Percentiles rank a stretch among this genome's conserved stretches.
phyloP scores from a whole-genome alignment of 2,888 invertebrate species.

The Baronia brevicornis region DNA sequence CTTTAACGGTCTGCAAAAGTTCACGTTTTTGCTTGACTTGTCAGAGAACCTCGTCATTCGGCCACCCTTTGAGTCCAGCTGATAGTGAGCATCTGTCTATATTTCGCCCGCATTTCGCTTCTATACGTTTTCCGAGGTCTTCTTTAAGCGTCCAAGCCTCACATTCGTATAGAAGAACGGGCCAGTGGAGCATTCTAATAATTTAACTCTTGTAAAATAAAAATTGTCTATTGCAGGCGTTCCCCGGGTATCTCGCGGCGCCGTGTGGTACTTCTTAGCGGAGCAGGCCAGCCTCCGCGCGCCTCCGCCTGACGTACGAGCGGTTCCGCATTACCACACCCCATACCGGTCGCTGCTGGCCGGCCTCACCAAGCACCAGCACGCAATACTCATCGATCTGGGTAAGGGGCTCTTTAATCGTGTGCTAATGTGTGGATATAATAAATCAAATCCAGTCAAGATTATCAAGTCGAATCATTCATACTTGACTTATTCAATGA shows the following conservation, averaged over 20 bases:
- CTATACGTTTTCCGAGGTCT: no score
- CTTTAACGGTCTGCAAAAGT: no score
- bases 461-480: no score
- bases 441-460: no score
- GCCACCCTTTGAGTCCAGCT: no score
- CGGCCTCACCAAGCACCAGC: constrained; percentile 95
- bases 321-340: constrained; percentile 84
- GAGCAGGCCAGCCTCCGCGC: constrained; percentile 85
- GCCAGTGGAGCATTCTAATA: not conserved
- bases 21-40: no score
- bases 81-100: not conserved
- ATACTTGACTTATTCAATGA: no score
- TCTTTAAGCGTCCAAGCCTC: no score
- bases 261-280: constrained; percentile 94
- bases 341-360: constrained; percentile 87
- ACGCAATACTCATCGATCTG: constrained; percentile 96
- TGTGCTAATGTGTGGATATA: no score
- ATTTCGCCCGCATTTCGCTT: not conserved
- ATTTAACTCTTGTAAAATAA: not conserved
- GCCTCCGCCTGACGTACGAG: constrained; percentile 81
- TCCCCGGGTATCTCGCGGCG: constrained; percentile 88
- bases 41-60: no score
- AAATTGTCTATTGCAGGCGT: constrained; percentile 77
- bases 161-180: no score
- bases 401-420: constrained; percentile 78